Percentiles rank a stretch among this genome's conserved stretches.
Evolutionary conservation across 2,888 invertebrate genomes (phyloP).

Genomic region (Actias luna): DNA sequence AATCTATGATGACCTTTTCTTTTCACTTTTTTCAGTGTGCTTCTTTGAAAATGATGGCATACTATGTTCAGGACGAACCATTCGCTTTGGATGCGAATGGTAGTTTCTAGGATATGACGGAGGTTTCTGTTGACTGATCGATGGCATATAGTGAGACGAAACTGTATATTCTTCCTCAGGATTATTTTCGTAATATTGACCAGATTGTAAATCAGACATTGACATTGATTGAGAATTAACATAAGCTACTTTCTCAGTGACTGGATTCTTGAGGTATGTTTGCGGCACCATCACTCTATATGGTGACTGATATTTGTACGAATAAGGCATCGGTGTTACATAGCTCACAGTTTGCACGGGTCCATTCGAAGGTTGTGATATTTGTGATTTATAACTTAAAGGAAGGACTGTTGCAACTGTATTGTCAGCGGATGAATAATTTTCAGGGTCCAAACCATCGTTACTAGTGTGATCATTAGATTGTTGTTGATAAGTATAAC

Average conservation of each 20-base stretch:
- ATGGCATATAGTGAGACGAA: slow-evolving; percentile 49
- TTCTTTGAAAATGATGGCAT: slow-evolving; percentile 37
- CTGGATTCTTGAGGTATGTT: slow-evolving; percentile 56
- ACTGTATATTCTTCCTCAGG: slow-evolving; percentile 59
- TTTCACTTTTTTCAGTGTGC: slow-evolving; percentile 45
- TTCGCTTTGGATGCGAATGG: slow-evolving; percentile 68
- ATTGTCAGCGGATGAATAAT: slow-evolving; percentile 81
- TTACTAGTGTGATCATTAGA: slow-evolving; percentile 43
- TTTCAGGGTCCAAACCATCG: slow-evolving; percentile 73
- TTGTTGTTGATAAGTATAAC: slow-evolving; percentile 58
- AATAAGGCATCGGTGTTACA: slow-evolving; percentile 66
- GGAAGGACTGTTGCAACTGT: slow-evolving; percentile 80
- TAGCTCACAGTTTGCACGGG: slow-evolving; percentile 66
- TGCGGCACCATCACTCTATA: slow-evolving; percentile 74
- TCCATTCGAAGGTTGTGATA: slow-evolving; percentile 38
- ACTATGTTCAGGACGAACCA: slow-evolving; percentile 55
- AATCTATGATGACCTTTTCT: slow-evolving; percentile 26
- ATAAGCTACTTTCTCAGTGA: slow-evolving; percentile 64
- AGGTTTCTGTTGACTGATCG: slow-evolving; percentile 54
- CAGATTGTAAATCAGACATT: slow-evolving; percentile 45
- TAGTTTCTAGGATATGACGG: slow-evolving; percentile 65
- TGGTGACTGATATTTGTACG: slow-evolving; percentile 63
- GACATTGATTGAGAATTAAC: slow-evolving; percentile 66
- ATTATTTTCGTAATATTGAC: slow-evolving; percentile 46
- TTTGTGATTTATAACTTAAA: slow-evolving; percentile 48